Conservation (phyloP, 2,113 vertebrate species). For the Hyaena hyaena region DNA sequence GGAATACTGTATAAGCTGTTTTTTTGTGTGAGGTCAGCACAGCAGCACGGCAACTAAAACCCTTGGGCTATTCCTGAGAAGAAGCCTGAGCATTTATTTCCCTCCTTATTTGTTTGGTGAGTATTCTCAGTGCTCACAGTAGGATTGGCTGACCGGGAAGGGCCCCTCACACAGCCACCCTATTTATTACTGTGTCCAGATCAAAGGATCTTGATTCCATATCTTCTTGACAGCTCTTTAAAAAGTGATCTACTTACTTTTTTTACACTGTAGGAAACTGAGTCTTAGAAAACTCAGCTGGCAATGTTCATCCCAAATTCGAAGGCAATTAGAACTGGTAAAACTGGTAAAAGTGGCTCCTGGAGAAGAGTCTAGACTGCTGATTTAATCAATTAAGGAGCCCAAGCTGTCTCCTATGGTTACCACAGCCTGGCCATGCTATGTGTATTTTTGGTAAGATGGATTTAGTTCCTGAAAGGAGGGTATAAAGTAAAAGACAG, state of each 20-base stretch:
- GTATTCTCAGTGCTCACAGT: not conserved
- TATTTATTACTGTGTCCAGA: not conserved
- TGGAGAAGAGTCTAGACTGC: not conserved
- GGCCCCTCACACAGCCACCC: not conserved
- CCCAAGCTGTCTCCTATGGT: not conserved
- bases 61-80: not conserved
- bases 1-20: not conserved
- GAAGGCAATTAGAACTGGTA: not conserved
- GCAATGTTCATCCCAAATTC: not conserved
- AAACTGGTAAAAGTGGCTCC: not conserved
- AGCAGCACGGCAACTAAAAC: not conserved
- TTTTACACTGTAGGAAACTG: not conserved
- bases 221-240: not conserved
- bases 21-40: not conserved
- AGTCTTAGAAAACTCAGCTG: not conserved
- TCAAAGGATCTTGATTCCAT: not conserved
- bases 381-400: not conserved
- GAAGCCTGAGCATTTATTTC: not conserved
- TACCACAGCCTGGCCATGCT: not conserved
- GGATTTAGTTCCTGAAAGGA: not conserved
- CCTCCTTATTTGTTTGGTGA: not conserved
- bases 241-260: not conserved
- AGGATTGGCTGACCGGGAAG: not conserved
- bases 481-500: not conserved
- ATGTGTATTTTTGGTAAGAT: not conserved